Percentiles rank a stretch among this genome's conserved stretches.
Evolutionary conservation across 1,140 invertebrate species (phyloP).

Genomic region (Idris sp.): DNA sequence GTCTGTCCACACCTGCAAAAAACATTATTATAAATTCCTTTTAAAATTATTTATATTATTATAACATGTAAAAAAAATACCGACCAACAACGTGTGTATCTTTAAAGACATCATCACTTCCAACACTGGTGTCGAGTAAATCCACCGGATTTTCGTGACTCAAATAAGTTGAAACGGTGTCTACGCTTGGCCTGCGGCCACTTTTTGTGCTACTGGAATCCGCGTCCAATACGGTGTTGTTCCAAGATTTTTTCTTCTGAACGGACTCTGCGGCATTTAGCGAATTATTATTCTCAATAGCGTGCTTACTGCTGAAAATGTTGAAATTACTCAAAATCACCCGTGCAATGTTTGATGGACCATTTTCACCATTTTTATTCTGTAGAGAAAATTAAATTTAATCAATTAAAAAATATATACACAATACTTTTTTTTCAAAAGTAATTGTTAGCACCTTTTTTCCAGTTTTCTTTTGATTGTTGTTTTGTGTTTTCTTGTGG

Average conservation of each 20-base stretch:
- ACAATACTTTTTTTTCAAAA: too few relatives aligned
- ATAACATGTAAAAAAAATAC: slow-evolving; percentile 49
- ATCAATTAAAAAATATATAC: too few relatives aligned
- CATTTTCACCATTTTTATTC: slow-evolving; percentile 68
- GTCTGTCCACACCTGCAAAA: slow-evolving; percentile 80
- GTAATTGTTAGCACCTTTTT: too few relatives aligned
- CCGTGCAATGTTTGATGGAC: slow-evolving; percentile 83
- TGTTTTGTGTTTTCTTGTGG: slow-evolving; percentile 71
- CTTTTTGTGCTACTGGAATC: slow-evolving; percentile 85
- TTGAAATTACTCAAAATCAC: slow-evolving; percentile 88
- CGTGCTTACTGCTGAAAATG: slow-evolving; percentile 83
- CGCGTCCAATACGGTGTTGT: slow-evolving; percentile 79
- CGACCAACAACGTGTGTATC: slow-evolving; percentile 78
- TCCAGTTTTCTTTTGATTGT: slow-evolving; percentile 70
- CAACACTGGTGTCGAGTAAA: slow-evolving; percentile 85
- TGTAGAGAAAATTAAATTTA: too few relatives aligned
- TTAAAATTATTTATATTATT: too few relatives aligned
- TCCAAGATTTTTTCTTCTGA: slow-evolving; percentile 73
- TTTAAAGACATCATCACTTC: slow-evolving; percentile 83
- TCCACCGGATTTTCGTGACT: slow-evolving; percentile 90
- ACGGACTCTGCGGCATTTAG: slow-evolving; percentile 56
- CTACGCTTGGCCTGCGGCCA: slow-evolving; percentile 86
- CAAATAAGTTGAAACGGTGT: slow-evolving; percentile 92
- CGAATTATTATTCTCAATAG: slow-evolving; percentile 66
- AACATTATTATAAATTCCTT: too few relatives aligned